These are phyloP conservation scores for Hyles vespertilio DNA, from an alignment of 1,140 invertebrate species.

Conservation along the genomic window DNA sequence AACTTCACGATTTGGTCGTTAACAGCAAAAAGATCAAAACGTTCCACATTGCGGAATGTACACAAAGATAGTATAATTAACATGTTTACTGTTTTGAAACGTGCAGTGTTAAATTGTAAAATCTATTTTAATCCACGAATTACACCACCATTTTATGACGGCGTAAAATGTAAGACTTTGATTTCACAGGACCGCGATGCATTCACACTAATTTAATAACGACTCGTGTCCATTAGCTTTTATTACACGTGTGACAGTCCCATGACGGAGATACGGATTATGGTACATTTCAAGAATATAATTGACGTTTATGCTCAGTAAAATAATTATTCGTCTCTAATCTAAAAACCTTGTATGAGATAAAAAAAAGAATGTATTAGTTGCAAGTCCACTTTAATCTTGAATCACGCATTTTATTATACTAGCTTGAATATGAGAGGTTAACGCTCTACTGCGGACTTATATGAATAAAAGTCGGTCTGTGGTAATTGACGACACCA, in stretches of 20 bases:
- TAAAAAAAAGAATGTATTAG: slow-evolving; percentile 10
- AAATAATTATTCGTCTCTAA: slow-evolving; percentile 9
- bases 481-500: too few species aligned
- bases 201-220: slow-evolving; percentile 8
- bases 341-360: slow-evolving; percentile 7
- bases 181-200: slow-evolving; percentile 23
- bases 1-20: slow-evolving; percentile 5
- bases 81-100: slow-evolving; percentile 30
- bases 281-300: slow-evolving; percentile 13
- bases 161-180: slow-evolving; percentile 23
- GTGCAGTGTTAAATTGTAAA: slow-evolving; percentile 28
- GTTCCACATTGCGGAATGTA: slow-evolving; percentile 8
- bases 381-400: slow-evolving; percentile 15
- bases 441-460: too few species aligned
- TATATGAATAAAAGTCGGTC: too few species aligned
- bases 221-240: slow-evolving; percentile 19
- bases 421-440: too few species aligned
- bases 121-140: slow-evolving; percentile 33
- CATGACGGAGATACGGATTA: slow-evolving; percentile 4
- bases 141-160: slow-evolving; percentile 28
- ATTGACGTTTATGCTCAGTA: slow-evolving; percentile 4
- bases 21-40: slow-evolving; percentile 18
- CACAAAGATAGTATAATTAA: slow-evolving; percentile 24
- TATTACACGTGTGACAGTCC: slow-evolving; percentile 8
- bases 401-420: slow-evolving; percentile 7